Base-by-base conservation (phyloP, 2,888 invertebrate species). In the Drosophila helvetica region DNA sequence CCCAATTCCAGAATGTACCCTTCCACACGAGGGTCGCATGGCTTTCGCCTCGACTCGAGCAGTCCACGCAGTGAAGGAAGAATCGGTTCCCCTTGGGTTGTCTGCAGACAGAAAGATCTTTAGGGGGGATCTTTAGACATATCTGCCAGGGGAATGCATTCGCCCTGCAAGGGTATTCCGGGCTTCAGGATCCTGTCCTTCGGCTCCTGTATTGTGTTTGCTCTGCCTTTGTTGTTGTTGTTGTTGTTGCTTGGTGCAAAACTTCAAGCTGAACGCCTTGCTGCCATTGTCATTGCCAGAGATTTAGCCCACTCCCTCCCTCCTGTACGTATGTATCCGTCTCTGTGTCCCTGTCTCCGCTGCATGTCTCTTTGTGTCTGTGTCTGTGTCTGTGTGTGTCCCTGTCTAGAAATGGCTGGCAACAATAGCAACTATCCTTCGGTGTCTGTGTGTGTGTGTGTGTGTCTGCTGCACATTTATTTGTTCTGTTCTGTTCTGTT, bases 251-350 rank as follows among this genome's bases (percentile, higher is more conserved):
- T 70, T 61, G 64, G 66, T 64, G 72, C 68, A 64, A 47, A 75
- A 72, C 73, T 82, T 88, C 84, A 73, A 86, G 75, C 73, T 77
- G 80, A 82, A 80, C 82, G 78, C 83, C 78, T 88, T 69, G 75
- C 62, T 77, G 77, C 59, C 86, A 88, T 75, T 83, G 84, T 83
- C 80, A 83, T 58, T 79, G 78, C 71, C 86, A 88, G 74, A 51
- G 63, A 50, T 73, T 63, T 56, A 56, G 30, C 55, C 45, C 48
- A 42, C 68, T 60, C n/a, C 52, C 56, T 9, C 38, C 38, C 12
- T 33, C 12, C 12, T 38, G 47, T 17, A 30, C 1, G 42, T 27
- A 33, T 52, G 10, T 42, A 19, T 12, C 15, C 60, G 15, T 56
- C 18, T 54, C 17, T 54, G 5, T 15, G n/a, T 60, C n/a, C 48